Evolutionary conservation across 2,888 invertebrate genomes (phyloP).

Genomic region (Limenitis camilla): DNA sequence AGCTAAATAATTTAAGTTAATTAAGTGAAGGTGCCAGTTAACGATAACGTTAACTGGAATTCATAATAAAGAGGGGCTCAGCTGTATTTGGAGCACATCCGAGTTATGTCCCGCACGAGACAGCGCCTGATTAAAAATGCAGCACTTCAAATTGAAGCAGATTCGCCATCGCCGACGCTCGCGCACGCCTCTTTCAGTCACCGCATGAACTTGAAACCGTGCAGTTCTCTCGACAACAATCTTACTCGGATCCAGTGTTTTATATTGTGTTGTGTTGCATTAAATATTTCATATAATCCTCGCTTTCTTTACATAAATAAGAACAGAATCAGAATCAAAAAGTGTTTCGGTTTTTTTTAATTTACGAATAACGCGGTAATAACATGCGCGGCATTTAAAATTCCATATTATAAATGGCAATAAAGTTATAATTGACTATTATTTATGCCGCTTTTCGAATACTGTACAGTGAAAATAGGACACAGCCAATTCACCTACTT

Average conservation of each 20-base stretch:
- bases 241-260: not conserved
- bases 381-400: not conserved
- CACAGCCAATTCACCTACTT: conserved; percentile 34
- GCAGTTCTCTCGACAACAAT: conserved; percentile 27
- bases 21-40: conserved; percentile 67
- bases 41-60: conserved; percentile 73
- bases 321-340: too few relatives aligned
- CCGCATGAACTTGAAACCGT: conserved; percentile 47
- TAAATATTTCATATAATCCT: not conserved
- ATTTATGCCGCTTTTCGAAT: conserved; percentile 18
- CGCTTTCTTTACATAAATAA: too few relatives aligned
- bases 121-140: conserved; percentile 70
- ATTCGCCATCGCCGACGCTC: conserved; percentile 62
- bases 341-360: too few relatives aligned
- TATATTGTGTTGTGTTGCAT: not conserved
- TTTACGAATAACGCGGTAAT: too few relatives aligned
- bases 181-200: conserved; percentile 60
- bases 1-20: conserved; percentile 59
- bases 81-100: conserved; percentile 63
- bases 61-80: conserved; percentile 65
- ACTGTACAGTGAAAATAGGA: conserved; percentile 21
- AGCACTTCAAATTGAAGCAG: conserved; percentile 66
- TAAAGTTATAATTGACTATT: conserved; percentile 8
- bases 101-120: conserved; percentile 73
- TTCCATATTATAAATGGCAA: not conserved